A percentile compares a stretch with the other conserved stretches of the same genome.
These are phyloP conservation scores for Drosophila yakuba DNA, from an alignment of 1,140 invertebrate genomes.

Conservation along the genomic window DNA sequence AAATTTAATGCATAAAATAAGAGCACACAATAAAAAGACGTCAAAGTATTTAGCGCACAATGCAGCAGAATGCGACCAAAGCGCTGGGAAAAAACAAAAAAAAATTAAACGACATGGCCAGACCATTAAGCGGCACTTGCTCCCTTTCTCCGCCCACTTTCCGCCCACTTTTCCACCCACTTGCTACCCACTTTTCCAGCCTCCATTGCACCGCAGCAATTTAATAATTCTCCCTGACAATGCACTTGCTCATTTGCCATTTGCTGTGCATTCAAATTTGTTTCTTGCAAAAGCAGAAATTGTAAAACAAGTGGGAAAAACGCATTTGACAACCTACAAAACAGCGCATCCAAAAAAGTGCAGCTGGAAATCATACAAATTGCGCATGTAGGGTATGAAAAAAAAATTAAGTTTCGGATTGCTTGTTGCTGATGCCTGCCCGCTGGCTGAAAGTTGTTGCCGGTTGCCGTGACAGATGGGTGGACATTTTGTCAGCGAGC, in stretches of 20 bases:
- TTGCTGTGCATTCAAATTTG: slow-evolving; percentile 58
- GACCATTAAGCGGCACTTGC: slow-evolving; percentile 54
- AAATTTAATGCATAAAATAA: slow-evolving; percentile 13
- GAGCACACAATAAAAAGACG: slow-evolving; percentile 34
- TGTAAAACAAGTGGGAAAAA: slow-evolving; percentile 37
- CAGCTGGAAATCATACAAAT: slow-evolving; percentile 66
- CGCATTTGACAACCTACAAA: slow-evolving; percentile 35
- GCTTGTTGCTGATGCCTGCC: slow-evolving; percentile 60
- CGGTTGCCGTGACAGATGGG: slow-evolving; percentile 73
- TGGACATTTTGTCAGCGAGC: slow-evolving; percentile 72
- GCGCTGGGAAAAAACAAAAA: slow-evolving; percentile 16
- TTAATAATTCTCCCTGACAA: slow-evolving; percentile 63
- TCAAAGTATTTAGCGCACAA: slow-evolving; percentile 63
- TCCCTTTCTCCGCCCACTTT: slow-evolving; percentile 5
- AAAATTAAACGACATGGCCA: slow-evolving; percentile 52
- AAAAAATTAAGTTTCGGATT: slow-evolving; percentile 47
- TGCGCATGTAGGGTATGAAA: slow-evolving; percentile 46
- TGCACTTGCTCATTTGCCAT: slow-evolving; percentile 60
- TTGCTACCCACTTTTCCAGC: background rate
- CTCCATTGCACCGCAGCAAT: slow-evolving; percentile 27
- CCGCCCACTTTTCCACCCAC: background rate
- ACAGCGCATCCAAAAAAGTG: slow-evolving; percentile 26
- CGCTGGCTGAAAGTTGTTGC: slow-evolving; percentile 56
- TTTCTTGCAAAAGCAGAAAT: slow-evolving; percentile 50
- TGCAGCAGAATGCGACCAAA: slow-evolving; percentile 57